Conservation (phyloP, 2,113 vertebrate genomes). For the Ariopsis seemanni region DNA sequence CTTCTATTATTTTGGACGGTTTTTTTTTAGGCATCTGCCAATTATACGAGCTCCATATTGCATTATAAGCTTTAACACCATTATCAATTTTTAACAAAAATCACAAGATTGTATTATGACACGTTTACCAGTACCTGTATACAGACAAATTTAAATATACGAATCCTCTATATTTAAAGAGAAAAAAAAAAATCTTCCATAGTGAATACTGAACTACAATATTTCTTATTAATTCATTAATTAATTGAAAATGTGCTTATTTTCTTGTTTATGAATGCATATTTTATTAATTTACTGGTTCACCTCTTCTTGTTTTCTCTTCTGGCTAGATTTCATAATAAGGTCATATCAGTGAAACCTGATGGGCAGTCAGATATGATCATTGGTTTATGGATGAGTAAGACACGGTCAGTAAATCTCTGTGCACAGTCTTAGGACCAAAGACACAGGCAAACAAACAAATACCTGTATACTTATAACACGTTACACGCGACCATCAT, state of each 20-base stretch:
- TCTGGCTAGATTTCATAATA: not conserved
- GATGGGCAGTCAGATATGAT: not conserved
- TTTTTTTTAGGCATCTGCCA: not conserved
- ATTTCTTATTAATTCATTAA: too few relatives aligned
- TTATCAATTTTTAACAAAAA: not conserved
- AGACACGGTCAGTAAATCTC: not conserved
- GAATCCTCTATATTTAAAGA: not conserved
- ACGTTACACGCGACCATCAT: too few relatives aligned
- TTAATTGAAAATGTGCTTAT: too few relatives aligned
- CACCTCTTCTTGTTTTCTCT: not conserved
- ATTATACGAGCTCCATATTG: not conserved
- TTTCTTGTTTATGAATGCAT: too few relatives aligned
- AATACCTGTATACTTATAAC: not conserved
- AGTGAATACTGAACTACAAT: too few relatives aligned
- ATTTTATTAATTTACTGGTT: too few relatives aligned
- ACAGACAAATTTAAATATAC: not conserved
- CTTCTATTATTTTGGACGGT: not conserved
- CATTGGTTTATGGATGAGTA: not conserved
- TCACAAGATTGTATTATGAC: not conserved
- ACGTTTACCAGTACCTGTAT: not conserved
- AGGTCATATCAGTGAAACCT: not conserved
- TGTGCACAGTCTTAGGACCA: not conserved
- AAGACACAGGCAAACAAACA: not conserved
- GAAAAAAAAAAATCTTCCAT: too few relatives aligned
- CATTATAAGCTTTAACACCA: not conserved